Percentiles rank a stretch among this genome's conserved stretches.
Conservation (phyloP, 2,797 vertebrate genomes). For the Phataginus tricuspis region DNA sequence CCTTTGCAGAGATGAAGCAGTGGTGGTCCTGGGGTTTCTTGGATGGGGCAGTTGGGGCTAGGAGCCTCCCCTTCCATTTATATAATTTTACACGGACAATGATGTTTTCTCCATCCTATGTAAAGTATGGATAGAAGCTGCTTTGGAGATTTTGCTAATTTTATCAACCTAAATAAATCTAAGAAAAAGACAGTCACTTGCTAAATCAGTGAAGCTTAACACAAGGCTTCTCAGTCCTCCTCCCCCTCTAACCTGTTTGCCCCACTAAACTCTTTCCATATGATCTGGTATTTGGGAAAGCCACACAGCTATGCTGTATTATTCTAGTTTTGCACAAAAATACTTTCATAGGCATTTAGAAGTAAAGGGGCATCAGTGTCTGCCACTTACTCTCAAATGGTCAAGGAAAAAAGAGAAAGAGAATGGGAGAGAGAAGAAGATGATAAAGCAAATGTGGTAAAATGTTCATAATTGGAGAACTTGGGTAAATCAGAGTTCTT, state of each 20-base stretch:
- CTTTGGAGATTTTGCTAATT: constrained; percentile 14
- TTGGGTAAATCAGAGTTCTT: not conserved
- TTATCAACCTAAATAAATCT: not conserved
- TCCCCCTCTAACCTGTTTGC: not conserved
- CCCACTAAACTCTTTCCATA: not conserved
- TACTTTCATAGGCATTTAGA: not conserved
- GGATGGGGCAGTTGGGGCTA: not conserved
- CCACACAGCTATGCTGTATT: not conserved
- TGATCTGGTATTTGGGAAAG: not conserved
- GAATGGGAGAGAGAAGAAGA: not conserved
- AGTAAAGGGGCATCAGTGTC: not conserved
- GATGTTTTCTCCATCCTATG: not conserved
- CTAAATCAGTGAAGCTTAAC: not conserved
- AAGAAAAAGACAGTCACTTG: not conserved
- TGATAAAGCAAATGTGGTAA: not conserved
- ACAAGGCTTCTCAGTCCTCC: not conserved
- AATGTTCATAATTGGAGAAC: not conserved
- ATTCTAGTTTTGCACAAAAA: not conserved
- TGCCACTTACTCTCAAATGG: not conserved
- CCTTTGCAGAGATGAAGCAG: not conserved
- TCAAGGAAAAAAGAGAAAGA: not conserved
- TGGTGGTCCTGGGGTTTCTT: not conserved
- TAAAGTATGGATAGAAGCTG: not conserved
- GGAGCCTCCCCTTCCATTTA: not conserved
- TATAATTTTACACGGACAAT: not conserved